Percentiles rank a stretch among this genome's conserved stretches.
phyloP scores from a whole-genome alignment of 1,140 invertebrate species.

The Listronotus bonariensis region DNA sequence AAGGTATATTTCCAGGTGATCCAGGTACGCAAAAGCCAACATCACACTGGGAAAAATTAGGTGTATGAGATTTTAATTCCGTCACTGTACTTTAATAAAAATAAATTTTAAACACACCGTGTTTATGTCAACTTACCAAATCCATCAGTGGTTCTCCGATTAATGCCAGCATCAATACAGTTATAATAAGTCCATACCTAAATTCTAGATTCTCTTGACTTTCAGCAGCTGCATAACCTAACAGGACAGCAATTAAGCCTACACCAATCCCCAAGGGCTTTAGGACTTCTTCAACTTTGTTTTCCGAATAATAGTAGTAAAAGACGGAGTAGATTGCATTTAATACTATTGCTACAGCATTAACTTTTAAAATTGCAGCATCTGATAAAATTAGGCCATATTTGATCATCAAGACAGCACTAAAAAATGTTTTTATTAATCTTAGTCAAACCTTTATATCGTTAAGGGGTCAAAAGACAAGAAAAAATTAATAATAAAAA shows the following conservation, averaged over 20 bases:
- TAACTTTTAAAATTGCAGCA: conserved; percentile 73
- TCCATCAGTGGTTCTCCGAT: conserved; percentile 72
- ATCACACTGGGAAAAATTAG: too few relatives aligned
- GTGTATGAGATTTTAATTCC: too few relatives aligned
- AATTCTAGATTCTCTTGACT: conserved; percentile 66
- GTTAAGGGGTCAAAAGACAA: too few relatives aligned
- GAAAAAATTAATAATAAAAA: too few relatives aligned
- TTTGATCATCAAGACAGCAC: conserved; percentile 71
- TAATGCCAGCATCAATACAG: conserved; percentile 67
- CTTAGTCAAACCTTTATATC: too few relatives aligned
- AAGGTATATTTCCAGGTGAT: too few relatives aligned
- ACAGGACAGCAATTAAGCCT: conserved; percentile 61
- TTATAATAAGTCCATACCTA: conserved; percentile 72
- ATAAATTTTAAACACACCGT: neutral
- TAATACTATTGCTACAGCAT: conserved; percentile 69
- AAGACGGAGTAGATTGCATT: conserved; percentile 68
- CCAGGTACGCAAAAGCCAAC: too few relatives aligned
- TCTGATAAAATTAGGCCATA: conserved; percentile 72
- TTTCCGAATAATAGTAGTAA: conserved; percentile 68
- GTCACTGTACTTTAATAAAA: too few relatives aligned
- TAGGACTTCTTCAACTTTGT: conserved; percentile 60
- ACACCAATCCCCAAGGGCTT: conserved; percentile 58
- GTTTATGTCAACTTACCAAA: conserved; percentile 62
- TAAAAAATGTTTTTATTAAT: conserved; percentile 47
- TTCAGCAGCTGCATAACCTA: conserved; percentile 68